Percentiles rank a stretch among this genome's conserved stretches.
These are phyloP conservation scores for Chironomus tepperi DNA, from an alignment of 1,140 invertebrate genomes.

Conservation along the genomic window DNA sequence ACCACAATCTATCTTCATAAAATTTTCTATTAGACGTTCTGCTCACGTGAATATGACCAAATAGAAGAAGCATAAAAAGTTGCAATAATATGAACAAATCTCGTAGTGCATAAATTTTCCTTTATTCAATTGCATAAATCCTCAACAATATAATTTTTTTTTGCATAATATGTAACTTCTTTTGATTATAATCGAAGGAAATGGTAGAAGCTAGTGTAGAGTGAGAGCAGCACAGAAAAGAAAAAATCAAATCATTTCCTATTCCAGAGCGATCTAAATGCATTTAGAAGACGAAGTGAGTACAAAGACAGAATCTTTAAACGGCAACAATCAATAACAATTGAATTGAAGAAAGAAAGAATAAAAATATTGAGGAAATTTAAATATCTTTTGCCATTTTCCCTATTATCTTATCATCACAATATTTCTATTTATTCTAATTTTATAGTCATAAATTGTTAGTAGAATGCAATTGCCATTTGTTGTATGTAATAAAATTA, in stretches of 20 bases:
- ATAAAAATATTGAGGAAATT: slow-evolving; percentile 6
- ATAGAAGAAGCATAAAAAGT: neutral
- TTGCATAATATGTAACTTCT: too few species aligned
- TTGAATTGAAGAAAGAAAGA: neutral
- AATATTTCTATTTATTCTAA: slow-evolving; percentile 18
- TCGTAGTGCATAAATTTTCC: neutral
- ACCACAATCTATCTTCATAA: too few species aligned
- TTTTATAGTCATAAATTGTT: slow-evolving; percentile 16
- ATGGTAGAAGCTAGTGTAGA: neutral
- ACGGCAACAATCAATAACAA: slow-evolving; percentile 17
- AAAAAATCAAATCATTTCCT: slow-evolving; percentile 8
- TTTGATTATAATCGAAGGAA: too few species aligned
- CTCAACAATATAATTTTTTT: neutral
- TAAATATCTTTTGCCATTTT: slow-evolving; percentile 9
- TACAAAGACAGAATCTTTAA: neutral
- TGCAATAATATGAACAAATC: neutral
- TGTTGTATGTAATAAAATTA: too few species aligned
- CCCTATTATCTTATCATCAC: neutral
- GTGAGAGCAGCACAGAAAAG: neutral
- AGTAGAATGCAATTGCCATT: too few species aligned
- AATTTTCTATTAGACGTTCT: neutral
- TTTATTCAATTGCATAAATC: neutral
- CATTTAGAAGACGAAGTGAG: neutral
- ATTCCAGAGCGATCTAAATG: slow-evolving; percentile 1
- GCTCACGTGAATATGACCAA: neutral